Evolutionary conservation across 2,888 invertebrate genomes (phyloP).

Genomic region (Eupeodes luniger): DNA sequence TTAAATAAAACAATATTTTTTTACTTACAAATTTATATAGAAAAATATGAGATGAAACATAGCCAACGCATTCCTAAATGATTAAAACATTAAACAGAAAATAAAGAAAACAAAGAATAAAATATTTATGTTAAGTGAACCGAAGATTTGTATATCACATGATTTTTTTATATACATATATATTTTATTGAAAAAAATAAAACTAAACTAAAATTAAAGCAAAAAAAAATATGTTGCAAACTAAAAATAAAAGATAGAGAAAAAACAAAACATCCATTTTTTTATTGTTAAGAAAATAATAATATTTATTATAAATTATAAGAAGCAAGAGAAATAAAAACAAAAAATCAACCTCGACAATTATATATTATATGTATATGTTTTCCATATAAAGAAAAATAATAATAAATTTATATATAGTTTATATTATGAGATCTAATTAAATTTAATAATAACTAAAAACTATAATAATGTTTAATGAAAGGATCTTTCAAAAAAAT

Average conservation of each 20-base stretch:
- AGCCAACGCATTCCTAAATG: slow-evolving; percentile 24
- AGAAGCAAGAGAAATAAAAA: slow-evolving; percentile 12
- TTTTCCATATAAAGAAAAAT: slow-evolving; percentile 44
- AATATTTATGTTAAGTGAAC: slow-evolving; percentile 17
- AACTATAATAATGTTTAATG: slow-evolving; percentile 32
- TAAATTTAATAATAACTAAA: not conserved
- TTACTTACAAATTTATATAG: slow-evolving; percentile 46
- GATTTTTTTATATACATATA: slow-evolving; percentile 45
- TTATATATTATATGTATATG: not conserved
- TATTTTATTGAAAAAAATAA: slow-evolving; percentile 2
- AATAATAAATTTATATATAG: slow-evolving; percentile 24
- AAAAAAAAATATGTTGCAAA: slow-evolving; percentile 12
- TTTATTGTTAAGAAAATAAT: slow-evolving; percentile 39
- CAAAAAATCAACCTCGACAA: slow-evolving; percentile 11
- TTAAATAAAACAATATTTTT: slow-evolving; percentile 46
- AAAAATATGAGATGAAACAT: slow-evolving; percentile 4
- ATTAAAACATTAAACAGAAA: not conserved
- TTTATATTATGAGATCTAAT: slow-evolving; percentile 31
- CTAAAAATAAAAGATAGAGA: not conserved
- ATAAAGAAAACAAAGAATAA: not conserved
- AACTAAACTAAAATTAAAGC: not conserved
- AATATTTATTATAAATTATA: slow-evolving; percentile 20
- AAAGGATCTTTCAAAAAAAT: slow-evolving; percentile 59
- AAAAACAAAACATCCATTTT: slow-evolving; percentile 16
- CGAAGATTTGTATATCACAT: slow-evolving; percentile 39